Evolutionary conservation across 2,888 invertebrate genomes (phyloP).

Genomic region (Schizotus pectinicornis): DNA sequence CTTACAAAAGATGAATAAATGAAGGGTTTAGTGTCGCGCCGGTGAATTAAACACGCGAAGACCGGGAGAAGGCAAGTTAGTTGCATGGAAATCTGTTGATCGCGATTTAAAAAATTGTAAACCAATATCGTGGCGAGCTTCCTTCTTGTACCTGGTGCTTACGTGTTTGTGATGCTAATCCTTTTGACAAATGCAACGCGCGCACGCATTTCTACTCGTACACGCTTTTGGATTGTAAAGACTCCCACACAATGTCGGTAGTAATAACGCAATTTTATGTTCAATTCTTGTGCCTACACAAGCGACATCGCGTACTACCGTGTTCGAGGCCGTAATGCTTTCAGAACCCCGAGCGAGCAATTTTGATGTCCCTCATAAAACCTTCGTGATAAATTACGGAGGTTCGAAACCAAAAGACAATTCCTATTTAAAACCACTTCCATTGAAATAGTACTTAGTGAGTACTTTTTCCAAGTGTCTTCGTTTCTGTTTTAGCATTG

Average conservation of each 20-base stretch:
- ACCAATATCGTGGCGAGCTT: constrained; percentile 22
- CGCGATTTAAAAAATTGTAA: constrained; percentile 26
- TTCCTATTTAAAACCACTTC: no score
- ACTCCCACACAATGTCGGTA: constrained; percentile 26
- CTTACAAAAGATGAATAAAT: constrained; percentile 1
- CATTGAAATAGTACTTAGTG: no score
- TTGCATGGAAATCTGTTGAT: not conserved
- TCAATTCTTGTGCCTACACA: constrained; percentile 26
- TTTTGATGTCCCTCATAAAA: no score
- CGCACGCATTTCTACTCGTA: constrained; percentile 32
- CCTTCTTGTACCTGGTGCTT: constrained; percentile 24
- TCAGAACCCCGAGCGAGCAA: not conserved
- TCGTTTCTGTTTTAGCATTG: no score
- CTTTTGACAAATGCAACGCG: constrained; percentile 33
- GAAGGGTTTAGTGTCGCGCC: constrained; percentile 3
- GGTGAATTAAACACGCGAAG: not conserved
- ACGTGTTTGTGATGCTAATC: constrained; percentile 36
- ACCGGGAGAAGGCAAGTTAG: not conserved
- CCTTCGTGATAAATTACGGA: no score
- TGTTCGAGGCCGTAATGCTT: constrained; percentile 7
- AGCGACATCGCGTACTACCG: constrained; percentile 22
- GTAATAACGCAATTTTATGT: constrained; percentile 31
- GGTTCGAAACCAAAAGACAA: not conserved
- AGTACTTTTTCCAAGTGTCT: no score
- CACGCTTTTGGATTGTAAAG: constrained; percentile 24